Evolutionary conservation across 1,140 invertebrate species (phyloP).

Genomic region (Leptinotarsa undecemlineata): DNA sequence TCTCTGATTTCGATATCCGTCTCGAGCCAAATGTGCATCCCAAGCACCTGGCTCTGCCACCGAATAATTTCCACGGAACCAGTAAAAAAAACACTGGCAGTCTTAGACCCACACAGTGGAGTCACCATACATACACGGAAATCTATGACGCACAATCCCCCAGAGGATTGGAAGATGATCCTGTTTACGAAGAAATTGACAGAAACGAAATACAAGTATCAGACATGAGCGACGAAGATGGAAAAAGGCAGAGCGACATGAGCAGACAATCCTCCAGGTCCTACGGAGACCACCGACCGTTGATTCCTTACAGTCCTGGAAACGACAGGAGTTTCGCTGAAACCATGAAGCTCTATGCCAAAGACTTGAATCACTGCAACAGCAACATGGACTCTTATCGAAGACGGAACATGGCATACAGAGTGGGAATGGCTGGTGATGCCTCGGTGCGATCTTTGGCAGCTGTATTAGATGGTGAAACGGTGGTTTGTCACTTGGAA

Average conservation of each 20-base stretch:
- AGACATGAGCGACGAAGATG: slow-evolving; percentile 78
- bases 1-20: slow-evolving; percentile 42
- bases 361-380: slow-evolving; percentile 57
- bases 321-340: slow-evolving; percentile 50
- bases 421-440: slow-evolving; percentile 55
- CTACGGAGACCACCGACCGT: slow-evolving; percentile 77
- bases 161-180: slow-evolving; percentile 66
- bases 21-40: slow-evolving; percentile 44
- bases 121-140: slow-evolving; percentile 67
- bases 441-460: slow-evolving; percentile 67
- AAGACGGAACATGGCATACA: slow-evolving; percentile 56
- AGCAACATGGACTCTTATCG: slow-evolving; percentile 57
- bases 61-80: slow-evolving; percentile 41
- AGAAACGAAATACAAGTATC: slow-evolving; percentile 69
- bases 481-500: slow-evolving; percentile 80
- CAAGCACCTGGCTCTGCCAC: slow-evolving; percentile 49
- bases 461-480: slow-evolving; percentile 79
- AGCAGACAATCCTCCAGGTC: slow-evolving; percentile 75
- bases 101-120: slow-evolving; percentile 59
- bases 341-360: slow-evolving; percentile 45
- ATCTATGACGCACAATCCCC: slow-evolving; percentile 61
- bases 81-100: slow-evolving; percentile 50
- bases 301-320: slow-evolving; percentile 58
- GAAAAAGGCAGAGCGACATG: slow-evolving; percentile 76
- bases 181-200: slow-evolving; percentile 82